Base-by-base conservation (phyloP, 2,113 vertebrate genomes). In the Oreochromis aureus region DNA sequence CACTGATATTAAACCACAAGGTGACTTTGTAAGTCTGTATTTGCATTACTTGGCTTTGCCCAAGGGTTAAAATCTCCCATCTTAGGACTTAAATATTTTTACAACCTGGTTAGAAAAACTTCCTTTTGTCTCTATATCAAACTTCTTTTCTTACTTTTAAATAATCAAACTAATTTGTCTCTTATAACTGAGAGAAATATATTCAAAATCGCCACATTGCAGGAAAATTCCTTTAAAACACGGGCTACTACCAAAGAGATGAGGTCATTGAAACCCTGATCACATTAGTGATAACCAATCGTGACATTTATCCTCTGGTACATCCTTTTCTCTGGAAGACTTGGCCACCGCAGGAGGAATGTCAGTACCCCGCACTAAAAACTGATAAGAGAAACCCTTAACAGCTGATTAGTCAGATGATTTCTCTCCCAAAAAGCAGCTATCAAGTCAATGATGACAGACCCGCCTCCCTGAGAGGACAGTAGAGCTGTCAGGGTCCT, bases 251-350 rank as follows among this genome's bases (percentile, higher is more conserved):
- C 5, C n/a, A 6, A 56, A 30, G 34, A 22, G 34, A 44, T 66
- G 22, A 83, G 71, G 30, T 56, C 71, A 80, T 39, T 61, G 11
- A 12, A 88, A 7, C n/a, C 46, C 53, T 46, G 78, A 90, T 90
- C 59, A 87, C 82, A 87, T 84, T 66, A 87, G 80, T 80, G 85
- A 88, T 81, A 90, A 86, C 19, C 36, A 44, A 89, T 78, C 7
- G 22, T 83, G 89, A 88, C 54, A 89, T 88, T 89, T 87, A 86
- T 91, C 80, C 80, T 73, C 55, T 82, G 88, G 86, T 90, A 58
- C 83, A 90, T 86, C 84, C 79, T 63, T 85, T 66, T n/a, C 82
- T 90, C 30, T 83, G 51, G 71, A 83, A 54, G 51, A 86, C 79
- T 69, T 71, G 32, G 36, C 80, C 53, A 56, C 24, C 1, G 66